phyloP scores from a whole-genome alignment of 2,113 vertebrate species.

The Caloenas nicobarica region DNA sequence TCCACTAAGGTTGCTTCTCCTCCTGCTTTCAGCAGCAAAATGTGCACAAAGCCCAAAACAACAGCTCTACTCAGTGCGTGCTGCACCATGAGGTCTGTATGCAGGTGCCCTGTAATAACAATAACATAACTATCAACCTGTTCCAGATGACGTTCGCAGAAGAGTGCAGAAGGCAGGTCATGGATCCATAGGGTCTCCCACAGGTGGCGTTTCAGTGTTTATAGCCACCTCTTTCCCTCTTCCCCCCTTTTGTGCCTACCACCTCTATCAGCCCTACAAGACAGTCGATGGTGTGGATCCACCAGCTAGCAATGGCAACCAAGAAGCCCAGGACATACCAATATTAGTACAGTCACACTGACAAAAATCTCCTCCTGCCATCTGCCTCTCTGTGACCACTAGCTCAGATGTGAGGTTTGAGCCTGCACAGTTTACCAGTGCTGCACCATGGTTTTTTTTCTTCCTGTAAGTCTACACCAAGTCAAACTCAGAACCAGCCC shows the following conservation, averaged over 20 bases:
- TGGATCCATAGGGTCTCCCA: rapidly evolving
- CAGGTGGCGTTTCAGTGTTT: neutral
- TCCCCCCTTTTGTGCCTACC: neutral
- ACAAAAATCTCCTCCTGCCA: rapidly evolving
- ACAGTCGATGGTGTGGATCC: rapidly evolving
- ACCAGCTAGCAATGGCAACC: rapidly evolving
- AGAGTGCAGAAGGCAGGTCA: neutral
- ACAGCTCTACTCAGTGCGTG: neutral
- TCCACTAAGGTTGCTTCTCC: neutral
- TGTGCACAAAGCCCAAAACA: neutral
- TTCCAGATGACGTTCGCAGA: neutral
- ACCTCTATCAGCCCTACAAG: neutral
- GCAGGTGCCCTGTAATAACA: neutral
- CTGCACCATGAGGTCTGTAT: neutral
- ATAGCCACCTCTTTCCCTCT: neutral
- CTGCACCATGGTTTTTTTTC: neutral
- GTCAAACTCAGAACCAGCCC: neutral
- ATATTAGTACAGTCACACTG: no score
- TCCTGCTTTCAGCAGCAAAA: neutral
- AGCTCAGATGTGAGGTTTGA: rapidly evolving
- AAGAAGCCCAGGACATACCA: neutral
- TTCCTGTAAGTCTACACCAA: neutral
- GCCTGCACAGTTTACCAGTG: neutral
- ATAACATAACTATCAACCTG: neutral
- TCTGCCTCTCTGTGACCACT: neutral